Percentiles rank a stretch among this genome's conserved stretches.
These are phyloP conservation scores for Drosophila nigromelanica DNA, from an alignment of 1,140 invertebrate genomes.

Conservation along the genomic window DNA sequence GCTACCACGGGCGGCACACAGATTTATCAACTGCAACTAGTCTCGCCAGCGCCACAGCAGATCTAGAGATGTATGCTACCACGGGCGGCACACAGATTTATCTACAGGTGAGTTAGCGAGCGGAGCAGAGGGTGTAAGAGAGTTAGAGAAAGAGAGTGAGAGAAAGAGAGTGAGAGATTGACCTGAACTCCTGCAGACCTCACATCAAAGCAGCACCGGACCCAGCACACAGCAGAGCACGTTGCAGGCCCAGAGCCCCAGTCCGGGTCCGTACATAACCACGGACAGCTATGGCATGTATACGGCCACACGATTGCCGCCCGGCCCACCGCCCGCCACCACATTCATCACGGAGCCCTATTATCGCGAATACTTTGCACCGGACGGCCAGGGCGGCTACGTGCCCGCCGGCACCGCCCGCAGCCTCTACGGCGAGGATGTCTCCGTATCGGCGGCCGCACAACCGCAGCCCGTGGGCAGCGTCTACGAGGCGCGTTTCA, in stretches of 20 bases:
- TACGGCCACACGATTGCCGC: constrained; percentile 68
- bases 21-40: constrained; percentile 56
- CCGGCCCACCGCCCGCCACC: constrained; percentile 70
- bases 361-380: constrained; percentile 81
- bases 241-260: constrained; percentile 77
- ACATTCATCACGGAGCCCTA: constrained; percentile 83
- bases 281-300: constrained; percentile 83
- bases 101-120: constrained; percentile 78
- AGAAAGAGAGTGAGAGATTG: constrained; percentile 26
- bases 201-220: constrained; percentile 59
- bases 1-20: constrained; percentile 83
- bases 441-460: constrained; percentile 53
- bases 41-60: constrained; percentile 64
- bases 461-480: constrained; percentile 58
- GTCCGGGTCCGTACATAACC: constrained; percentile 80
- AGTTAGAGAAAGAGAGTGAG: constrained; percentile 6
- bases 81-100: constrained; percentile 83
- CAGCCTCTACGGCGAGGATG: constrained; percentile 74
- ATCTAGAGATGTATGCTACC: constrained; percentile 82
- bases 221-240: constrained; percentile 44
- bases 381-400: constrained; percentile 80
- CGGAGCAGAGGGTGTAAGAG: not conserved
- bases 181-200: constrained; percentile 63
- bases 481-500: constrained; percentile 80
- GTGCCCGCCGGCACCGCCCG: constrained; percentile 64